Evolutionary conservation across 1,140 invertebrate species (phyloP), one percentile per base, ranked within the genome.

Genomic region (Agrilus planipennis): DNA sequence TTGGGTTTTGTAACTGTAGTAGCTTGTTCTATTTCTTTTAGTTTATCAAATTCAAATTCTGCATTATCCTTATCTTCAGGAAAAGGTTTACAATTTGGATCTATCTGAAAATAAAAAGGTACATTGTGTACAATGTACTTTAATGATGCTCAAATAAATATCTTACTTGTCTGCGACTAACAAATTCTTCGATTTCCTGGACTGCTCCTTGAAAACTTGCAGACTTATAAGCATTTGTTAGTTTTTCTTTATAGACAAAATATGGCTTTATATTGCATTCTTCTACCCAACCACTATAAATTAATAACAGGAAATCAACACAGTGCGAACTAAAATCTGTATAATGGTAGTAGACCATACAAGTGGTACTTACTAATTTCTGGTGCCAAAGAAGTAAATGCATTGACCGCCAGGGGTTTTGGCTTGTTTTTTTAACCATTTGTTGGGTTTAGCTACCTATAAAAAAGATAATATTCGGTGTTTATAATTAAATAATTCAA

Each of bases 371-470:
- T 73, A 91, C 87, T 85, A 94, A 63, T 94, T 92, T 50, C 89
- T 81, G 22, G 83, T 81, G 34, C 90, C 90, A 72, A 89, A 94
- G 67, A 95, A 94, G 63, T 82, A 92, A 44, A 94, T 85, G 67
- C 87, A 93, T 51, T 89, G 81, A 7, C 76, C 66, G 37, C 75
- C 69, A 31, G 65, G 65, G 51, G 77, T 81, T 55, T 78, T 48
- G 17, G 61, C 61, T 17, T 76, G 75, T 47, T 73, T 75, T 57
- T 76, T 79, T 53, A 79, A 57, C 44, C 81, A 76, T 42, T 75
- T 67, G 14, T 75, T 72, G 4, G 80, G 79, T 40, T 76, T 68
- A 9, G 83, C 78, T 49, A 91, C 76, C 86, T 86, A 61, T 45
- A 63, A 51, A 50, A 47, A 17, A 39, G 25, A 46, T 3, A 11